These are phyloP conservation scores for Petrocephalus zakoni DNA, from an alignment of 2,113 vertebrate genomes.

Conservation along the genomic window DNA sequence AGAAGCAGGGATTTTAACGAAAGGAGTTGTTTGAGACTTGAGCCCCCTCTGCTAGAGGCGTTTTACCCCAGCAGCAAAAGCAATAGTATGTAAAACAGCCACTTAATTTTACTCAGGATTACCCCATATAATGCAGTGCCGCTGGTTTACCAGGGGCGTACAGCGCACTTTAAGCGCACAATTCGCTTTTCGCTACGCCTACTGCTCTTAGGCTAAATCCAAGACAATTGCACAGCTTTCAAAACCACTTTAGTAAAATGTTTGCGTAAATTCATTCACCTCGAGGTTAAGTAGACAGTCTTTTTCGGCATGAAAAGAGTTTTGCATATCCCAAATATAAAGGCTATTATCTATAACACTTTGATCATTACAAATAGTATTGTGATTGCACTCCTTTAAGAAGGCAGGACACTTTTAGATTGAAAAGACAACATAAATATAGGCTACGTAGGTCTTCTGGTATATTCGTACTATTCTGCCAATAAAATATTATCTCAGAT, in stretches of 20 bases:
- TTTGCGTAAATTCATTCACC: not conserved
- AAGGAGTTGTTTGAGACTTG: not conserved
- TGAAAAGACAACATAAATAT: not conserved
- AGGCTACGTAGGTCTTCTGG: not conserved
- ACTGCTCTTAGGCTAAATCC: not conserved
- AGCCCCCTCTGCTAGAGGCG: not conserved
- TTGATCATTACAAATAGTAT: not conserved
- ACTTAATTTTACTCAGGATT: not conserved
- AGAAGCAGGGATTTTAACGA: not conserved
- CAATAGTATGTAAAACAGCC: not conserved
- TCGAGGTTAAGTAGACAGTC: not conserved
- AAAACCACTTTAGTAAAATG: not conserved
- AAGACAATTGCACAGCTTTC: not conserved
- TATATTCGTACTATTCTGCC: constrained; percentile 14
- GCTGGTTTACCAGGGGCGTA: not conserved
- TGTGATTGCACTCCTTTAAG: not conserved
- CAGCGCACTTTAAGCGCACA: not conserved
- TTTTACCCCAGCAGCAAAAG: not conserved
- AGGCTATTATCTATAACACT: not conserved
- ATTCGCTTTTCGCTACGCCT: not conserved
- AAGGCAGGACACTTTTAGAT: not conserved
- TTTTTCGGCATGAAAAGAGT: not conserved
- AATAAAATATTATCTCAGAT: constrained; percentile 42
- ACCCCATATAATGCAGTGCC: not conserved
- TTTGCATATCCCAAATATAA: not conserved